Conservation (phyloP, 1,140 invertebrate genomes). For the Vanessa atalanta region DNA sequence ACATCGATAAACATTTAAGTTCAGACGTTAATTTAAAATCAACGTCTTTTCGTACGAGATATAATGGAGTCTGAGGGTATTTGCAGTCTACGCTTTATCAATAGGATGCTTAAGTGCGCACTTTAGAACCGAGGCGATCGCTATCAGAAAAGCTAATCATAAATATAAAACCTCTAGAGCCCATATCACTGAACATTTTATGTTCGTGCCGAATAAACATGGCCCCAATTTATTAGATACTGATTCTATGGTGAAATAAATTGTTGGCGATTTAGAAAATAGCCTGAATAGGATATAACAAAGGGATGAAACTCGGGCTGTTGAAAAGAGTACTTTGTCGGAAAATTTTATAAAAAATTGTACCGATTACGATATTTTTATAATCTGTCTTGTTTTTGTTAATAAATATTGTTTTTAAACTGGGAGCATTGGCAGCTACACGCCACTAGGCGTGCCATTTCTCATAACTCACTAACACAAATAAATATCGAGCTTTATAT, state of each 20-base stretch:
- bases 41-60: slow-evolving; percentile 5
- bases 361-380: too few species aligned
- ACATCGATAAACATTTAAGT: background rate
- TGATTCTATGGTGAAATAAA: slow-evolving; percentile 28
- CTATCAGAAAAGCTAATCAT: slow-evolving; percentile 62
- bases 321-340: background rate
- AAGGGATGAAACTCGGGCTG: background rate
- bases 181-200: slow-evolving; percentile 51
- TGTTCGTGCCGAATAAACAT: slow-evolving; percentile 49
- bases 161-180: slow-evolving; percentile 60
- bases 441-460: too few species aligned
- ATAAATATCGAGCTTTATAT: too few species aligned
- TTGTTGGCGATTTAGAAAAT: background rate
- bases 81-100: slow-evolving; percentile 42
- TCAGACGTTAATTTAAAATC: slow-evolving; percentile 11
- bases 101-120: slow-evolving; percentile 57
- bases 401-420: too few species aligned
- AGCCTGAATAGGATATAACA: background rate
- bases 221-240: slow-evolving; percentile 47
- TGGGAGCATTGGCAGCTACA: background rate
- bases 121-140: slow-evolving; percentile 59
- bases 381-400: too few species aligned
- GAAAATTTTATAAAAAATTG: background rate
- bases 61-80: slow-evolving; percentile 20
- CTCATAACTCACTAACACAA: too few species aligned